These are phyloP conservation scores for Dissostichus mawsoni DNA, from an alignment of 2,113 vertebrate genomes.

Conservation along the genomic window DNA sequence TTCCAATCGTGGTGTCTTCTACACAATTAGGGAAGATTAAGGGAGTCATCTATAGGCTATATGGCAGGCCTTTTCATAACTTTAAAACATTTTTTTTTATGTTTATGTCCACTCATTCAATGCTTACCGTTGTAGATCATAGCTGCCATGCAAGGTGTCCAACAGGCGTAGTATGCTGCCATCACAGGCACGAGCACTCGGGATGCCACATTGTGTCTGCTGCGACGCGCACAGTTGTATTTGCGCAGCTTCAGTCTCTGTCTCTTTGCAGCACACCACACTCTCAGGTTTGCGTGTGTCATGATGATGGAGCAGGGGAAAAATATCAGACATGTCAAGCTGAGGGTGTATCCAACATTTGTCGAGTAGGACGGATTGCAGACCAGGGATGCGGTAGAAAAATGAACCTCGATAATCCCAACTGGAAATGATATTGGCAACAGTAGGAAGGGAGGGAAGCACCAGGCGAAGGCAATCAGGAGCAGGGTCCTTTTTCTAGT, in stretches of 20 bases:
- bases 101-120: background rate
- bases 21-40: background rate
- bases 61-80: background rate
- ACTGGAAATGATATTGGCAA: constrained; percentile 83
- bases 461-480: constrained; percentile 86
- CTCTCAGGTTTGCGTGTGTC: constrained; percentile 85
- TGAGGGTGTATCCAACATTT: constrained; percentile 83
- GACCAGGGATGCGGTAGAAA: constrained; percentile 86
- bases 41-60: too few species aligned
- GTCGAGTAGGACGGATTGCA: constrained; percentile 88
- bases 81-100: too few species aligned
- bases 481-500: constrained; percentile 78
- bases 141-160: constrained; percentile 87
- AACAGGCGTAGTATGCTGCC: constrained; percentile 87
- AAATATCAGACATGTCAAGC: constrained; percentile 84
- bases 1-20: background rate
- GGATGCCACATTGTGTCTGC: constrained; percentile 81
- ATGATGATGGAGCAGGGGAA: constrained; percentile 87
- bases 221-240: constrained; percentile 57
- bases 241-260: constrained; percentile 80
- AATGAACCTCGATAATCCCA: constrained; percentile 85
- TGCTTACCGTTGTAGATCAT: constrained; percentile 88
- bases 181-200: constrained; percentile 87
- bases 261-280: constrained; percentile 86
- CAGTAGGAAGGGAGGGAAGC: constrained; percentile 83